Conservation (phyloP, 1,140 invertebrate genomes). For the Caerostris extrusa region DNA sequence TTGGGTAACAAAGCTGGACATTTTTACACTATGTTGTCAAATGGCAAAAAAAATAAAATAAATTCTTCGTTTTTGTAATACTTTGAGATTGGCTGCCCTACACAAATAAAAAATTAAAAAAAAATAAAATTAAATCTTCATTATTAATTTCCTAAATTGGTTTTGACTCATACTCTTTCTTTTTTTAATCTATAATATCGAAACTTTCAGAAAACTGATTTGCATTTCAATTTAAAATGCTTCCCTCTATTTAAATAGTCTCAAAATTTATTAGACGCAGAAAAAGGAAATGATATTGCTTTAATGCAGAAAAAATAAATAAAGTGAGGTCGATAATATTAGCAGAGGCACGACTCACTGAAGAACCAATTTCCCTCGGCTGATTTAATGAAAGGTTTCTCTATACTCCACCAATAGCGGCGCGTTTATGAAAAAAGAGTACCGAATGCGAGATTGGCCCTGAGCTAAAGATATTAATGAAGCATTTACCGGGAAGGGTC, state of each 20-base stretch:
- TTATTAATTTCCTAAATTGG: no score
- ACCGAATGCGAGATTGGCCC: neutral
- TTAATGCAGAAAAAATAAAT: neutral
- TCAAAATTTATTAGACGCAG: neutral
- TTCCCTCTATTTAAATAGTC: neutral
- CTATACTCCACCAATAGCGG: neutral
- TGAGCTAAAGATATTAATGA: slow-evolving; percentile 52
- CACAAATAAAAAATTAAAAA: no score
- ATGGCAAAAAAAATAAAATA: no score
- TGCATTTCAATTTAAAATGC: slow-evolving; percentile 14
- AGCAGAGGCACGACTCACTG: neutral
- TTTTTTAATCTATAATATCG: no score
- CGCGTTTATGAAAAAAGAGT: slow-evolving; percentile 46
- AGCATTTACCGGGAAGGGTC: slow-evolving; percentile 23
- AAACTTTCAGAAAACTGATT: neutral
- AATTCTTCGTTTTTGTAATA: no score
- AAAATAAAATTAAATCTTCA: no score
- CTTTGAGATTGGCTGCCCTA: no score
- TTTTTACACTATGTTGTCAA: no score
- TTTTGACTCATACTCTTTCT: no score
- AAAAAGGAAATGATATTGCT: neutral
- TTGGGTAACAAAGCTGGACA: no score
- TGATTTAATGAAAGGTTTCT: slow-evolving; percentile 66
- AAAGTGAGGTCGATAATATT: neutral
- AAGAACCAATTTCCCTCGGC: slow-evolving; percentile 47